Base-by-base conservation (phyloP, 2,888 invertebrate species). In the Aleiodes testaceus region DNA sequence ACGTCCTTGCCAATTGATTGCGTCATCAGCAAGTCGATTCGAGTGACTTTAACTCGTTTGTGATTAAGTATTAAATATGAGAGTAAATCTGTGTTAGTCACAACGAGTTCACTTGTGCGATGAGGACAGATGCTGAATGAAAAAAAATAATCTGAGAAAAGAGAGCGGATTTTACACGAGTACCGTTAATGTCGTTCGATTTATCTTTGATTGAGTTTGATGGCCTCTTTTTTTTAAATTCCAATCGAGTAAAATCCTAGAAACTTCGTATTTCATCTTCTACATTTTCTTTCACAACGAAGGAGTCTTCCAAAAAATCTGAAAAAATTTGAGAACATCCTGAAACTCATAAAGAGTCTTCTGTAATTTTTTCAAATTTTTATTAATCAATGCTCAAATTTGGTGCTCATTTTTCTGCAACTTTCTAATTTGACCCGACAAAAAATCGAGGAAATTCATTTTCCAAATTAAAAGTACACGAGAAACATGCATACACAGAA, bases 1-100 rank as follows among this genome's bases (percentile, higher is more conserved):
- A 76, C 80, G 80, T 79, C 80, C 80, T 80, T 80, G 80, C 76
- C 78, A 77, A 79, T 77, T 75, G 74, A 74, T 76, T 74, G 75
- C 75, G 75, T 77, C 78, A 77, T 77, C 74, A 68, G 72, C 76
- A 36, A 75, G 74, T 74, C 74, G 67, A 67, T 77, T 75, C 73
- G 65, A 65, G 66, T 70, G 50, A 49, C 65, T 36, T 11, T 26
- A 26, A 64, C 18, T 16, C 20, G 50, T 42, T 42, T 42, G 18
- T 36, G 36, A 36, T 61, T 45, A 22, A 55, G 53, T 63, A 63
- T 18, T 18, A n/a, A 45, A 45, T 63, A 45, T 47, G 14, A 16
- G 44, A 63, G 63, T 63, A n/a, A 63, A 63, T 63, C 22, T 18
- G 5, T 44, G 22, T 30, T n/a, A 14, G 20, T 47, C 14, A 3